Base-by-base conservation (phyloP, 2,113 vertebrate species). In the Leiothrix lutea region DNA sequence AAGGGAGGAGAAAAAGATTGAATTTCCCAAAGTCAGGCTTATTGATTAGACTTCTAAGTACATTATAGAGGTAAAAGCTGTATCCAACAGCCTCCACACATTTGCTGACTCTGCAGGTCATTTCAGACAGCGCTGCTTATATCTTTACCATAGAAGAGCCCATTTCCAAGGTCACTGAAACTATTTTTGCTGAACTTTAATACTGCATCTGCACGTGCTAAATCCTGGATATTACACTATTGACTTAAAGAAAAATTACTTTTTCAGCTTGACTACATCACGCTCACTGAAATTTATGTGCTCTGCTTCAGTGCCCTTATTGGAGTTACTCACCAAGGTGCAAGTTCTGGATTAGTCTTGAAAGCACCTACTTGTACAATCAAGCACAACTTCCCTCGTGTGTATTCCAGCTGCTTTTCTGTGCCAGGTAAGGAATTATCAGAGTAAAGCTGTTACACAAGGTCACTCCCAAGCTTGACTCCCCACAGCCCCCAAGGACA, bases 11-110 rank as follows among this genome's bases (percentile, higher is more conserved):
- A 51, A 96, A 92, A 88, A 67, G 57, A 38, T 82, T 96, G 21
- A 53, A 93, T 97, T 97, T 97, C 92, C 96, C 72, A 36, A 94
- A 97, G 94, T 96, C 97, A 97, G 94, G 60, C 80, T 95, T 97
- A 98, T 97, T 92, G 98, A 97, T 97, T 88, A 92, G 74, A 56
- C 33, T 69, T 92, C 70, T 95, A 95, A 96, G 91, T 83, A 85
- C 77, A 91, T 95, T 96, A 94, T 95, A 95, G 92, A 95, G 58
- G 90, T 94, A 91, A 97, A 96, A 97, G 62, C 58, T 84, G 31
- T 64, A 95, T 94, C 96, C 95, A 91, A 84, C 94, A 87, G 79
- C 66, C 87, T 65, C 65, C 83, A 80, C 24, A 18, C 48, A 71
- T 86, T 88, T 87, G 95, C 96, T 98, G 98, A 98, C 40, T 91